Evolutionary conservation across 2,888 invertebrate genomes (phyloP).

Genomic region (Hoplodrina ambigua): DNA sequence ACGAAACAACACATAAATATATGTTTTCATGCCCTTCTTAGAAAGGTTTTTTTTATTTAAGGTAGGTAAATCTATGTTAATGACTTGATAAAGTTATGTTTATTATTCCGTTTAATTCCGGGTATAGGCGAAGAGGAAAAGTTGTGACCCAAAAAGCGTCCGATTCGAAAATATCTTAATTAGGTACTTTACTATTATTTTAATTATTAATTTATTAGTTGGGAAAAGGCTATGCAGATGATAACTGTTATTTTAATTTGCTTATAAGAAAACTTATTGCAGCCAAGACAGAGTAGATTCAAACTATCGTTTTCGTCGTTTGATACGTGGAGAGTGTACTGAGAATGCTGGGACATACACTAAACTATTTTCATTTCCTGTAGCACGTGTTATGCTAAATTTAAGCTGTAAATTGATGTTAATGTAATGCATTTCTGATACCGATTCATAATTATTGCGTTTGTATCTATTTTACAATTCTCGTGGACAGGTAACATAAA

Average conservation of each 20-base stretch:
- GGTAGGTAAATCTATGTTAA: slow-evolving; percentile 2
- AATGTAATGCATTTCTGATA: slow-evolving; percentile 60
- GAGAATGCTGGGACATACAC: slow-evolving; percentile 19
- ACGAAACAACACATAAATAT: not conserved
- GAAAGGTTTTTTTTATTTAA: slow-evolving; percentile 8
- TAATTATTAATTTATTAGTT: no score
- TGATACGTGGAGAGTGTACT: slow-evolving; percentile 3
- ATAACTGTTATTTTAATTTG: not conserved
- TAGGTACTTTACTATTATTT: not conserved
- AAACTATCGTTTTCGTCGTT: not conserved
- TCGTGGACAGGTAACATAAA: slow-evolving; percentile 64
- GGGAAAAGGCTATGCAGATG: no score
- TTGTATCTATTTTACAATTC: slow-evolving; percentile 63
- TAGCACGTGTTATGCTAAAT: slow-evolving; percentile 64
- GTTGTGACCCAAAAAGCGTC: not conserved
- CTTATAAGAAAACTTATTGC: not conserved
- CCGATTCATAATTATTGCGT: slow-evolving; percentile 64
- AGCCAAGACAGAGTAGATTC: not conserved
- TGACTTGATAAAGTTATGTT: not conserved
- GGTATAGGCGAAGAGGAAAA: not conserved
- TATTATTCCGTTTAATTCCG: not conserved
- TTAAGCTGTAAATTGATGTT: slow-evolving; percentile 61
- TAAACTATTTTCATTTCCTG: slow-evolving; percentile 60
- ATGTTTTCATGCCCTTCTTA: slow-evolving; percentile 3
- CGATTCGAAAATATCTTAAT: not conserved